Conservation (phyloP, 1,140 invertebrate genomes). For the Cydia amplana region DNA sequence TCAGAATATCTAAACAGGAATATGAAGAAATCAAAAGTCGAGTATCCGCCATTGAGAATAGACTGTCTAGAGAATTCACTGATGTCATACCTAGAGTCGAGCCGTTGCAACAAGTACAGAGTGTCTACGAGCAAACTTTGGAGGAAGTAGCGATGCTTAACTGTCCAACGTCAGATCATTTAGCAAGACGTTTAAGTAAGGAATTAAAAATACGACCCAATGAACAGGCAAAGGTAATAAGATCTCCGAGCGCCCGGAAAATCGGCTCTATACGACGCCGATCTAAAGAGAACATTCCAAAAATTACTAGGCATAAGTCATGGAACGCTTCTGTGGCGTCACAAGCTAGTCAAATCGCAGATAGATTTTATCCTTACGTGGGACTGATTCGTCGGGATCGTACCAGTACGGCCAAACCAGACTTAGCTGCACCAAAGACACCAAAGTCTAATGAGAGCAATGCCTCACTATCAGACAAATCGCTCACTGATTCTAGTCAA, state of each 20-base stretch:
- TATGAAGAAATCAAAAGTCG: conserved; percentile 87
- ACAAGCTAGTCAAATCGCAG: conserved; percentile 56
- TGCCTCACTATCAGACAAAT: conserved; percentile 53
- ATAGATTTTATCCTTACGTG: conserved; percentile 70
- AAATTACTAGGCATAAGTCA: conserved; percentile 74
- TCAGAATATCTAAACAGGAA: conserved; percentile 85
- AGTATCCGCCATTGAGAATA: conserved; percentile 85
- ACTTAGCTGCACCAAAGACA: conserved; percentile 42
- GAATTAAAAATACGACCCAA: conserved; percentile 86
- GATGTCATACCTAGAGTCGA: conserved; percentile 75
- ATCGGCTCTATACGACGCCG: conserved; percentile 86
- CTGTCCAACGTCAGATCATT: conserved; percentile 83
- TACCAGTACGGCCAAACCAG: conserved; percentile 54
- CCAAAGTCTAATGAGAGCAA: conserved; percentile 52
- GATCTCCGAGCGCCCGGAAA: conserved; percentile 89
- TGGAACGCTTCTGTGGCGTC: conserved; percentile 69
- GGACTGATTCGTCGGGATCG: conserved; percentile 55
- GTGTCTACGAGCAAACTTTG: conserved; percentile 86
- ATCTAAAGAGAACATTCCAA: conserved; percentile 79
- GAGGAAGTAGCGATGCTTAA: conserved; percentile 82
- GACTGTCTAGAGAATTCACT: conserved; percentile 85
- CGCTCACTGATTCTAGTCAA: conserved; percentile 54
- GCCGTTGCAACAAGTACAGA: conserved; percentile 81
- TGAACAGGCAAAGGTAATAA: conserved; percentile 84
- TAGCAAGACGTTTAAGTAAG: conserved; percentile 84